Base-by-base conservation (phyloP, 2,888 invertebrate genomes). In the Sabatieria punctata region DNA sequence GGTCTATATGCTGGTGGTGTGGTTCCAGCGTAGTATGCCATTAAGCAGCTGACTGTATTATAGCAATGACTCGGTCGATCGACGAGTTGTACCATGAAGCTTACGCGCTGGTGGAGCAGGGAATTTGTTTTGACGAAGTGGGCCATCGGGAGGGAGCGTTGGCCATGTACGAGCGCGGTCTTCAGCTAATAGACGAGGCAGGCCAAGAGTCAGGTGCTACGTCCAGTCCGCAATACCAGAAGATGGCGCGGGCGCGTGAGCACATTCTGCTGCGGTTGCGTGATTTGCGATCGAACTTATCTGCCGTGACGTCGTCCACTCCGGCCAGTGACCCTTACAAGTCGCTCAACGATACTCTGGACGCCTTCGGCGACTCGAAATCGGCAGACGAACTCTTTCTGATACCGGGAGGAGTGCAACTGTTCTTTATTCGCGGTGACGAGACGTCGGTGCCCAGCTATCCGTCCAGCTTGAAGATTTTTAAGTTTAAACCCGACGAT, bases 341-440 rank as follows among this genome's bases (percentile, higher is more conserved):
- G 30, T 43, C 48, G 1, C 56, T 61, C 23, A 45, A 56, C 24
- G 49, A 48, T 18, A 51, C 59, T 22, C 39, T 61, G 23, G 55
- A 56, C 30, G 47, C 57, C 4, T 53, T 54, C 21, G 59, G 59
- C 24, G 38, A 45, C 19, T 49, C 48, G 3, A 53, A 54, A 11
- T 57, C 60, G 24, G 63, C 62, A 8, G 61, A 63, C 15, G 54
- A 64, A 6, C 45, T 78, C 33, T 72, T 76, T 53, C 73, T 69
- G 54, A 68, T 74, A 24, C 71, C 73, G 38, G 73, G 75, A 43
- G 74, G 74, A 47, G 78, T 78, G 1, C 74, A 75, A 57, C 67
- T 81, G 21, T 81, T 80, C 63, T 77, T 75, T 58, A 79, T 82
- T 40, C 54, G 59, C 68, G 75, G 3, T 71, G 75, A 62, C 77